These are phyloP conservation scores for Argyresthia goedartella DNA, from an alignment of 2,888 invertebrate genomes.

Conservation along the genomic window DNA sequence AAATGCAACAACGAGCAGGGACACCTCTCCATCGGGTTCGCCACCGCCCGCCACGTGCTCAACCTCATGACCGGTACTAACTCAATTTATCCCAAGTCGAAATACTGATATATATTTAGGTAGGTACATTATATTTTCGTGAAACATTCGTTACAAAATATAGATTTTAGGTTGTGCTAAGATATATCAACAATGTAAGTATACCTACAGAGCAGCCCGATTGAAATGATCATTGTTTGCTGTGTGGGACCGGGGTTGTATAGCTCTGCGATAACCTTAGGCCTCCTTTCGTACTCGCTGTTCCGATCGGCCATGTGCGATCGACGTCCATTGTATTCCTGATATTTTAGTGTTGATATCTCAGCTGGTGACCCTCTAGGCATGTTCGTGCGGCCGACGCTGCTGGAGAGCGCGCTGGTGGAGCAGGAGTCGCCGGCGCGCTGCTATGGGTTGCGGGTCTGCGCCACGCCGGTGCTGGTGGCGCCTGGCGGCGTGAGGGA, in stretches of 20 bases:
- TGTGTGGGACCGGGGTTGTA: no score
- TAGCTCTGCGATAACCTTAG: no score
- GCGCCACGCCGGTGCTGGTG: constrained; percentile 45
- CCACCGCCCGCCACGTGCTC: constrained; percentile 47
- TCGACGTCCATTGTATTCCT: not conserved
- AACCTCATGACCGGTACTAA: constrained; percentile 47
- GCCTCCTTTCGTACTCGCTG: not conserved
- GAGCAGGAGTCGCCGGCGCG: constrained; percentile 38
- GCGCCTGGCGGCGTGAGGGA: constrained; percentile 36
- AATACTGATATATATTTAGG: not conserved
- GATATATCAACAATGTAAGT: not conserved
- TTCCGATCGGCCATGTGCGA: no score
- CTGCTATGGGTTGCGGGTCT: constrained; percentile 36
- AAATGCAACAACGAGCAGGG: constrained; percentile 52
- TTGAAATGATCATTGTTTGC: not conserved
- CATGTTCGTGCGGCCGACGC: constrained; percentile 34
- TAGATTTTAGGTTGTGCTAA: not conserved
- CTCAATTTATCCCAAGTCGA: not conserved
- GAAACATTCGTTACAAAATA: not conserved
- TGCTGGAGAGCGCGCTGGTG: constrained; percentile 55
- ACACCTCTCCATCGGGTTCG: constrained; percentile 52
- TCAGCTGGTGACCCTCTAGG: constrained; percentile 21
- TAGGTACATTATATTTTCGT: no score
- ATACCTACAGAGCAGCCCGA: not conserved
- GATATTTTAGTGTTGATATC: not conserved